Conservation (phyloP, 2,113 vertebrate species). For the Salvator merianae region DNA sequence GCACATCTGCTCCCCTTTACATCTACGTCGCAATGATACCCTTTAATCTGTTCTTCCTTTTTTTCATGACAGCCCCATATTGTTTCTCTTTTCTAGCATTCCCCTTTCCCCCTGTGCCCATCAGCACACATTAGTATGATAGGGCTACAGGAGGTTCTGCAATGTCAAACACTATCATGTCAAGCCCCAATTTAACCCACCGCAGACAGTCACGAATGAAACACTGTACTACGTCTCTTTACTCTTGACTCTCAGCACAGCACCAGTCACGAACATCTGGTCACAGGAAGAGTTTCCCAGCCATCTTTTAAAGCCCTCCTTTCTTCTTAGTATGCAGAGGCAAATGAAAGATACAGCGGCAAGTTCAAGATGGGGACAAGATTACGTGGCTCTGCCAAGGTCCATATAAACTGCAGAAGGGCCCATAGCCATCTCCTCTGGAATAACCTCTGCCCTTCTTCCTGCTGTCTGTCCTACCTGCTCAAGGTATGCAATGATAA, state of each 20-base stretch:
- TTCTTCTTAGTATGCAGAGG: too few relatives aligned
- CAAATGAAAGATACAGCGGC: too few relatives aligned
- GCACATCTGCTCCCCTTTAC: not conserved
- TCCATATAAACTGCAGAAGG: too few relatives aligned
- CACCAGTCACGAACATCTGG: not conserved
- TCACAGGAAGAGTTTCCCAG: too few relatives aligned
- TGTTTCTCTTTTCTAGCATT: not conserved
- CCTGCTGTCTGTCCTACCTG: not conserved
- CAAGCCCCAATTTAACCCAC: not conserved
- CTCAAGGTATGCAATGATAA: not conserved
- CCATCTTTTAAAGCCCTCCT: too few relatives aligned
- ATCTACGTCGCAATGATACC: not conserved
- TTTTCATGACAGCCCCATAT: not conserved
- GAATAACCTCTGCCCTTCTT: not conserved
- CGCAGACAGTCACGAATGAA: not conserved
- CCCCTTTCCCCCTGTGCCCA: not conserved
- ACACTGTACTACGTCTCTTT: not conserved
- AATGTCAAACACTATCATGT: not conserved
- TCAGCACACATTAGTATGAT: not conserved
- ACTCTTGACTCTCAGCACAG: not conserved
- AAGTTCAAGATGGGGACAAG: too few relatives aligned
- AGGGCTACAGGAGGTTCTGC: not conserved
- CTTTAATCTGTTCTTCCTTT: not conserved
- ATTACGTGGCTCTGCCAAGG: too few relatives aligned
- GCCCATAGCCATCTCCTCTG: too few relatives aligned